Evolutionary conservation across 2,888 invertebrate genomes (phyloP).

Genomic region (Sphaerophoria taeniata): DNA sequence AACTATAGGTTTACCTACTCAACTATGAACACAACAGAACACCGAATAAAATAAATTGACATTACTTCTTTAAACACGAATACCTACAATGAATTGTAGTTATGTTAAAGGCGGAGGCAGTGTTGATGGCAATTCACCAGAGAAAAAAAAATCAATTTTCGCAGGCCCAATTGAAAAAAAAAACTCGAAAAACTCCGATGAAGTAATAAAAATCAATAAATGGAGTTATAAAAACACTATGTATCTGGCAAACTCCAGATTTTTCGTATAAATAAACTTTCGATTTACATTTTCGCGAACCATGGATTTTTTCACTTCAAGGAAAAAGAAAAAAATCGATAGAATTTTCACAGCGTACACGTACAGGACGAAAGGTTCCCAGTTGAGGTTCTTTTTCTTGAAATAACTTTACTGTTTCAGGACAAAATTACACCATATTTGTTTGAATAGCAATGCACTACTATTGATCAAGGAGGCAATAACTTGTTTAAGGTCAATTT

Average conservation of each 20-base stretch:
- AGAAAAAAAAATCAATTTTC: too few relatives aligned
- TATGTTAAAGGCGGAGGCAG: neutral
- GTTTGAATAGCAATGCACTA: neutral
- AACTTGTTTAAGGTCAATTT: neutral
- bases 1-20: neutral
- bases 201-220: conserved; percentile 52
- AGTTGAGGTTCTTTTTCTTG: conserved; percentile 2
- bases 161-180: too few relatives aligned
- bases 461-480: neutral
- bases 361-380: conserved; percentile 32
- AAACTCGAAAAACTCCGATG: neutral
- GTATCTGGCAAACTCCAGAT: conserved; percentile 12
- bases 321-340: conserved; percentile 62
- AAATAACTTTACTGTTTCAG: neutral
- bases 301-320: conserved; percentile 38
- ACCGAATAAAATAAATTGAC: too few relatives aligned
- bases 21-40: too few relatives aligned
- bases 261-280: conserved; percentile 17
- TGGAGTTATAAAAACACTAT: neutral
- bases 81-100: too few relatives aligned
- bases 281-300: conserved; percentile 48
- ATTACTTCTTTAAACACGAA: too few relatives aligned
- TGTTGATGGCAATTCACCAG: neutral
- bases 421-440: neutral
- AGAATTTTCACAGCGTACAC: conserved; percentile 44